Percentiles rank a stretch among this genome's conserved stretches.
Evolutionary conservation across 1,140 invertebrate species (phyloP).

Genomic region (silkworm (Bombyx mori)): DNA sequence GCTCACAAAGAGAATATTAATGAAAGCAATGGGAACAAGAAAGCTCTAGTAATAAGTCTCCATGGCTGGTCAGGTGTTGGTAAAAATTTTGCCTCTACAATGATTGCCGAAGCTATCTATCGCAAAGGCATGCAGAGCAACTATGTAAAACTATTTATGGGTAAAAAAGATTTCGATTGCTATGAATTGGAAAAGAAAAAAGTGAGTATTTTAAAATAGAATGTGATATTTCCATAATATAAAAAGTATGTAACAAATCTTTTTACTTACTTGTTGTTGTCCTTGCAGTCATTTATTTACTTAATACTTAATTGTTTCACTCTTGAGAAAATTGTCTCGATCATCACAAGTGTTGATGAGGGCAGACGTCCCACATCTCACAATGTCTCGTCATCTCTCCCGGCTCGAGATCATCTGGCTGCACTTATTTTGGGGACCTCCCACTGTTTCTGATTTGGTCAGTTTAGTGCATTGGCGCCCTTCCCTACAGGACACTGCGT

Average conservation of each 20-base stretch:
- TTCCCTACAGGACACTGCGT: no score
- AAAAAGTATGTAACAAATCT: neutral
- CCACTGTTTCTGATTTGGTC: no score
- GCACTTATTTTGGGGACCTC: no score
- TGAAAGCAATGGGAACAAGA: slow-evolving; percentile 64
- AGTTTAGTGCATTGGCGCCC: no score
- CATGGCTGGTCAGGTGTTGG: slow-evolving; percentile 88
- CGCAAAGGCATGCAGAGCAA: slow-evolving; percentile 80
- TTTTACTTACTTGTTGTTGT: neutral
- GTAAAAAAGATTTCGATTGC: slow-evolving; percentile 81
- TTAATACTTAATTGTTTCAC: neutral
- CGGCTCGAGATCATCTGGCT: no score
- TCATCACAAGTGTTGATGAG: no score
- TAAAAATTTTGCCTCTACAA: slow-evolving; percentile 88
- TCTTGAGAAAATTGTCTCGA: neutral
- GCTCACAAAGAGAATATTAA: slow-evolving; percentile 73
- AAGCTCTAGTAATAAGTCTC: slow-evolving; percentile 82
- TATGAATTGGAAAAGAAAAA: slow-evolving; percentile 48
- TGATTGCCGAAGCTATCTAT: slow-evolving; percentile 86
- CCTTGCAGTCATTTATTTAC: neutral
- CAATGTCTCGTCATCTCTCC: no score
- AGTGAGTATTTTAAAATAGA: slow-evolving; percentile 18
- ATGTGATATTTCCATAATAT: neutral
- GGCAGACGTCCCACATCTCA: no score
- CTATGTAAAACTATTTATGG: slow-evolving; percentile 87